Percentiles rank a stretch among this genome's conserved stretches.
phyloP scores from a whole-genome alignment of 2,797 vertebrate genomes.

The Lates japonicus region DNA sequence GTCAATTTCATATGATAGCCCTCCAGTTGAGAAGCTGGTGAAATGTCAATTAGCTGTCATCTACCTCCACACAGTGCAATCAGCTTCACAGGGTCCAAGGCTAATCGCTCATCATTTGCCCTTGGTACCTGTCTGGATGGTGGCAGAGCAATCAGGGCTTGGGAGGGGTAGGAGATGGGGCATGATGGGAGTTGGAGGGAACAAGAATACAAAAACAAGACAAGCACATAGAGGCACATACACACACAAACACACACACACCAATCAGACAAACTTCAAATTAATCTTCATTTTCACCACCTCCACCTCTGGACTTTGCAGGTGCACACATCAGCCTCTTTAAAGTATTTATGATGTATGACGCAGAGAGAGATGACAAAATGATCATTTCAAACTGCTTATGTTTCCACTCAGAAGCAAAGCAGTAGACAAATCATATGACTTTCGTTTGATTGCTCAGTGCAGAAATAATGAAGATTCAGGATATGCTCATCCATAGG shows the following conservation, averaged over 20 bases:
- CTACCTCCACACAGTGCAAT: constrained; percentile 65
- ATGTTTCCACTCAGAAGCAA: not conserved
- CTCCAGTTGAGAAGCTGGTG: constrained; percentile 68
- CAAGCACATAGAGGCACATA: not conserved
- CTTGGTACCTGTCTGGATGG: constrained; percentile 47
- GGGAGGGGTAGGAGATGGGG: not conserved
- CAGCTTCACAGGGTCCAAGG: constrained; percentile 62
- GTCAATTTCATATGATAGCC: constrained; percentile 59
- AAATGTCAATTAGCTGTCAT: constrained; percentile 76
- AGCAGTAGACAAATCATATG: not conserved
- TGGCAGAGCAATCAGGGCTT: not conserved
- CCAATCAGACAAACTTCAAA: not conserved
- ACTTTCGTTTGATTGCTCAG: not conserved
- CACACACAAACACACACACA: not conserved
- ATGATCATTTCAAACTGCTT: not conserved
- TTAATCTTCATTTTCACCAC: not conserved
- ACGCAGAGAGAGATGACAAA: not conserved
- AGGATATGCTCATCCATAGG: not conserved
- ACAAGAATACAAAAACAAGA: not conserved
- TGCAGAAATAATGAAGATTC: not conserved
- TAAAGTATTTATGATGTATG: not conserved
- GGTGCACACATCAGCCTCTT: not conserved
- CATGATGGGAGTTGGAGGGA: not conserved
- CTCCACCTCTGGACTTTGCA: constrained; percentile 10
- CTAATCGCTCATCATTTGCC: constrained; percentile 78